Evolutionary conservation across 2,113 vertebrate genomes (phyloP).

Genomic region (Mobula hypostoma): DNA sequence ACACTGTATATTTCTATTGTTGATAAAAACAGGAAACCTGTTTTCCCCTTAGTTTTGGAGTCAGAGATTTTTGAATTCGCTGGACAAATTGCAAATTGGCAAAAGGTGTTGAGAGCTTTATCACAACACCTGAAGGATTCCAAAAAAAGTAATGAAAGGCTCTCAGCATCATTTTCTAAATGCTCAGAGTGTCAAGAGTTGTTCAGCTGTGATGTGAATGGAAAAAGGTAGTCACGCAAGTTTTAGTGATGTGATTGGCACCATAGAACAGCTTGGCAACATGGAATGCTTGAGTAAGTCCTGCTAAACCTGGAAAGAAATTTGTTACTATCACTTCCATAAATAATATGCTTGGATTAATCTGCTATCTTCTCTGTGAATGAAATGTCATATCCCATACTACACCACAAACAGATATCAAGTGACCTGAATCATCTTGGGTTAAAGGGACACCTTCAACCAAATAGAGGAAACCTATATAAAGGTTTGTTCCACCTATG

Average conservation of each 20-base stretch:
- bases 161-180: not conserved
- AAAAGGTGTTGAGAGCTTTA: not conserved
- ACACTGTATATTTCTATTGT: not conserved
- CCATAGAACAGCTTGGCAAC: not conserved
- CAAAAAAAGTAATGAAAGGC: not conserved
- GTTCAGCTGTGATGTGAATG: not conserved
- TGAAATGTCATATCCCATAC: not conserved
- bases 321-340: not conserved
- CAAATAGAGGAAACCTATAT: not conserved
- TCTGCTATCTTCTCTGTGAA: not conserved
- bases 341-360: not conserved
- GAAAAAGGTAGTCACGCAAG: not conserved
- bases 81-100: not conserved
- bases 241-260: not conserved
- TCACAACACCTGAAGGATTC: not conserved
- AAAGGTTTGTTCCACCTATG: not conserved
- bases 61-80: not conserved
- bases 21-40: not conserved
- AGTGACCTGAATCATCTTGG: not conserved
- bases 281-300: not conserved
- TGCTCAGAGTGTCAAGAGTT: not conserved
- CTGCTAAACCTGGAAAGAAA: not conserved
- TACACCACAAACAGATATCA: not conserved
- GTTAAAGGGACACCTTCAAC: not conserved
- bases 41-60: not conserved